Percentiles rank a stretch among this genome's conserved stretches.
Conservation (phyloP, 1,140 invertebrate genomes). For the Cheumatopsyche charites region DNA sequence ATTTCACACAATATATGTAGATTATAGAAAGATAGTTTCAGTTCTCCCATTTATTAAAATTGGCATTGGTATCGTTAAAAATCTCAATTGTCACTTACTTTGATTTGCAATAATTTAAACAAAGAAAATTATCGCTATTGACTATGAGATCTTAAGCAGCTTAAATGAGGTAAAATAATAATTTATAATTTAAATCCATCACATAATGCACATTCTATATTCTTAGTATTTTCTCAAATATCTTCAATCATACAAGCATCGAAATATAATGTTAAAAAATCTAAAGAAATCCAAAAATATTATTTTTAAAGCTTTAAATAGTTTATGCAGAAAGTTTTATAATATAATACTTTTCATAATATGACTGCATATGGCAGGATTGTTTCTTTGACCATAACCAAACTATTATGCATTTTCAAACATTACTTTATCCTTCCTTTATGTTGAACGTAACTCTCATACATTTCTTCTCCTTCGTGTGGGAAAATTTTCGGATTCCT, state of each 20-base stretch:
- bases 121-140: neutral
- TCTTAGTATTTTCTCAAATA: neutral
- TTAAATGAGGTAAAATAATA: too few species aligned
- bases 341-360: constrained; percentile 1
- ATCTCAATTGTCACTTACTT: too few species aligned
- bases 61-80: too few species aligned
- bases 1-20: too few species aligned
- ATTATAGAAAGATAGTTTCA: too few species aligned
- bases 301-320: constrained; percentile 15
- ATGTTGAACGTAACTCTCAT: constrained; percentile 72
- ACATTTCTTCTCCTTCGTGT: constrained; percentile 60
- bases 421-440: constrained; percentile 72
- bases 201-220: neutral
- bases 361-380: constrained; percentile 36
- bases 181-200: neutral
- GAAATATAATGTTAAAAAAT: too few species aligned
- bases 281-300: neutral
- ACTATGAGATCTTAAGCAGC: constrained; percentile 3
- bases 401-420: neutral
- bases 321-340: neutral
- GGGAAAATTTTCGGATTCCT: constrained; percentile 61
- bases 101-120: too few species aligned
- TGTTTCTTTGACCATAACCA: neutral
- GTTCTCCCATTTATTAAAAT: too few species aligned
- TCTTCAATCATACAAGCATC: neutral